Base-by-base conservation (phyloP, 2,888 invertebrate species). In the Synergus gifuensis region DNA sequence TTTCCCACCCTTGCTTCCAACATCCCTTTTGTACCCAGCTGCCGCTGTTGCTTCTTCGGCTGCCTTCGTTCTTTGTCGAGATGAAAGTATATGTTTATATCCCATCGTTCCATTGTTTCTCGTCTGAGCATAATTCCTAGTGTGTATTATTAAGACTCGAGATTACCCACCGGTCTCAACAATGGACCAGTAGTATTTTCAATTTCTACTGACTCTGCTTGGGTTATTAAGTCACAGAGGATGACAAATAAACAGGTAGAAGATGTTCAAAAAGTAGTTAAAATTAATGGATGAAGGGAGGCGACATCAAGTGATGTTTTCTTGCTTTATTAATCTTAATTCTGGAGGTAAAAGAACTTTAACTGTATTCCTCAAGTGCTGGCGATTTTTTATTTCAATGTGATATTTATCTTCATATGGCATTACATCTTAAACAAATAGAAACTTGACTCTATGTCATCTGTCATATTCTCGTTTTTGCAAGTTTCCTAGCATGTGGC, bases 1-100 rank as follows among this genome's bases (percentile, higher is more conserved):
- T 87, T 86, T 86, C 86, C 84, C 85, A 87, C 85, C 67, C 73
- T 78, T 67, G 73, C 78, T 40, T 62, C 42, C 60, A 44, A 4
- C 40, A 63, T 40, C 66, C 22, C 66, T 28, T 64, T 73, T 7
- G 14, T 42, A 73, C 28, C 58, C 78, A 78, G 58, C 78, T 78
- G 73, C 63, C 62, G 46, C 11, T 36, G 16, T 12, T 58, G 54
- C 14, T 69, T 44, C 49, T 46, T 49, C 49, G 54, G 8, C 69
- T 69, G 4, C 18, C 58, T 40, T 49, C 18, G 22, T 22, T 40
- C 58, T 40, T 76, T 22, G 22, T 22, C 40, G 28, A 76, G 54
- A 66, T 66, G 42, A 60, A 60, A 60, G 60, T 60, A n/a, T 49
- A 76, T 49, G 76, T 67, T 40, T 76, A 54, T 54, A 76, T 58